Base-by-base conservation (phyloP, 2,888 invertebrate species). In the Gibbula magus region DNA sequence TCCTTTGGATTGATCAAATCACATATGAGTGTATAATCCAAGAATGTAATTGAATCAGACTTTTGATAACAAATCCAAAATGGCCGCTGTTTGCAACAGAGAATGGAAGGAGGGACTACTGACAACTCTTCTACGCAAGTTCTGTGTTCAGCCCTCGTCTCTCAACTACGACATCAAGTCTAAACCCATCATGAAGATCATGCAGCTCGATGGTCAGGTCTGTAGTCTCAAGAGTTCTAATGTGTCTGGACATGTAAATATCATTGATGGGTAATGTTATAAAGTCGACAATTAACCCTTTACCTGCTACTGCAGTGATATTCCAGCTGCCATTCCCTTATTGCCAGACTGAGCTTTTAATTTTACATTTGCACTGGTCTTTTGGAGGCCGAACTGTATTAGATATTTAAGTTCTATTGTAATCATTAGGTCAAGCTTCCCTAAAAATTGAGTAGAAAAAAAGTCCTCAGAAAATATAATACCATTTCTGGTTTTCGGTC, bases 181-280 rank as follows among this genome's bases (percentile, higher is more conserved):
- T 13, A 89, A 89, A 81, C 87, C 89, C 4, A 78, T 85, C 51
- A 89, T 92, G 89, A 90, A 91, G 82, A 88, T 92, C 39, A 87
- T 92, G 83, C 91, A 91, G 83, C 86, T 92, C 39, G 92, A 92
- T 85, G 92, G 92, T 77, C 89, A 91, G 86, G 91, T 92, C 73
- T 75, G 82, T 66, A 3, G 16, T 7, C 18, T n/a, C 5, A 25
- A 7, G n/a, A 32, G 3, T 61, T 20, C 32, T 66, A 2, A 0
- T 16, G 3, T 45, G 5, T 22, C 7, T 18, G 56, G 22, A 20
- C 2, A 29, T 5, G 20, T 35, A 13, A 29, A 73, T n/a, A n/a
- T n/a, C n/a, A n/a, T n/a, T n/a, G n/a, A n/a, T n/a, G n/a, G n/a
- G 10, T 13, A 2, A 73, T 22, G 32, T 18, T 18, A 1, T 20